Conservation (phyloP, 2,888 invertebrate species). For the Halocaridina rubra region DNA sequence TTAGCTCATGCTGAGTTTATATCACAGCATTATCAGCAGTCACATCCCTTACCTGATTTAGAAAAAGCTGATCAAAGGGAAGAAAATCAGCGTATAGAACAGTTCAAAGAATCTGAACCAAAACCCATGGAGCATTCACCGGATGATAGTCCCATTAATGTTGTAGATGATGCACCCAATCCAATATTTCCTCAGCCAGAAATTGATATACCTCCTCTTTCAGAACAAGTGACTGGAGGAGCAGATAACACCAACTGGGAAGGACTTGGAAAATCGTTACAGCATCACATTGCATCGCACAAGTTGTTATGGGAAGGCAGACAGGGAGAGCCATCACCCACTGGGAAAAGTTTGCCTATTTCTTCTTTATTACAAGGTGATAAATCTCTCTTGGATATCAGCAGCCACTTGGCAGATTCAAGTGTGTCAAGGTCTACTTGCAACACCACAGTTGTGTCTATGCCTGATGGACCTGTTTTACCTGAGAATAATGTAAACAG, state of each 20-base stretch:
- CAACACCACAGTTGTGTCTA: background rate
- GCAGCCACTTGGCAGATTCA: background rate
- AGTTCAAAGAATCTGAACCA: background rate
- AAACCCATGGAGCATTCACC: constrained; percentile 34
- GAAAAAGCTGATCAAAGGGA: background rate
- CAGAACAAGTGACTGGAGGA: constrained; percentile 13
- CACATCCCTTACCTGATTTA: background rate
- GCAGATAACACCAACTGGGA: constrained; percentile 24
- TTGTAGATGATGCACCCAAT: constrained; percentile 55
- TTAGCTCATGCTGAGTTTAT: no score
- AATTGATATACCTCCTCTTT: constrained; percentile 44
- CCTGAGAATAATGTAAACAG: background rate
- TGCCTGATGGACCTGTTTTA: background rate
- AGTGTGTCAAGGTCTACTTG: background rate
- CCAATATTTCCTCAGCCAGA: constrained; percentile 45
- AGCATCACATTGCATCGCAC: constrained; percentile 37
- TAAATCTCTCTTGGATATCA: background rate
- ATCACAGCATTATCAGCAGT: constrained; percentile 13
- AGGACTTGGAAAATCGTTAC: constrained; percentile 45
- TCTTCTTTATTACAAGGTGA: no score
- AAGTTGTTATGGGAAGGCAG: constrained; percentile 1
- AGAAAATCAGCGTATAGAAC: background rate
- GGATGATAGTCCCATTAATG: constrained; percentile 57
- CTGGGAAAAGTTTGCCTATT: background rate
- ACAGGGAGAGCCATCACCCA: background rate